Evolutionary conservation across 2,888 invertebrate genomes (phyloP), one percentile per base, ranked within the genome.

Genomic region (Malacosoma neustria): DNA sequence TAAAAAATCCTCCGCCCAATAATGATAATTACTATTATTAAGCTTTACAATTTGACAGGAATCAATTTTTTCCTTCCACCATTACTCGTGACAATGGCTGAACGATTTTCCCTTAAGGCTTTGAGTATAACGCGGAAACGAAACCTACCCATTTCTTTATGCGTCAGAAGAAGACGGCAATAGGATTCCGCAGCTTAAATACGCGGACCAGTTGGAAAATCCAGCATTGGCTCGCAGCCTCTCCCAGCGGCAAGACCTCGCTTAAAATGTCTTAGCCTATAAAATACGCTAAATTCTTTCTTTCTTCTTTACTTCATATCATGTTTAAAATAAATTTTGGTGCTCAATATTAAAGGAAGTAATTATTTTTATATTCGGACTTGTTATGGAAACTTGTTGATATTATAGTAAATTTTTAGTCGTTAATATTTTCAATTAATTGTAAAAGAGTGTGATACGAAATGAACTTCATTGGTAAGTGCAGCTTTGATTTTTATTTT

Each of bases 381-480:
- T 60, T 68, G 67, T 67, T 75, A 79, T 76, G 75, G 59, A 58
- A 59, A 63, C 53, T 64, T 63, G 66, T 66, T 80, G 70, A 56
- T 57, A 68, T 63, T 66, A 63, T 57, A 45, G 37, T 49, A 52
- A 57, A 48, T 34, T 51, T 56, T 41, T 52, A 57, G 50, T 43
- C 39, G 40, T 43, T 50, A 47, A 44, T 45, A 47, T 53, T 48
- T 53, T 51, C 56, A 50, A 58, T 51, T 51, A 43, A 49, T 57
- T 54, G 43, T 44, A 48, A 22, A 22, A 64, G 63, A 71, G 79
- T 66, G 71, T 51, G 43, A 41, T 52, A 49, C 49, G 48, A 70
- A 51, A 84, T 84, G 84, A 84, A 84, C 57, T 84, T 84, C 57
- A 71, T 84, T 43, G 84, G 84, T 84, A 50, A 84, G 84, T 84